These are phyloP conservation scores for Silurus asotus DNA, from an alignment of 2,113 vertebrate species.

Conservation along the genomic window DNA sequence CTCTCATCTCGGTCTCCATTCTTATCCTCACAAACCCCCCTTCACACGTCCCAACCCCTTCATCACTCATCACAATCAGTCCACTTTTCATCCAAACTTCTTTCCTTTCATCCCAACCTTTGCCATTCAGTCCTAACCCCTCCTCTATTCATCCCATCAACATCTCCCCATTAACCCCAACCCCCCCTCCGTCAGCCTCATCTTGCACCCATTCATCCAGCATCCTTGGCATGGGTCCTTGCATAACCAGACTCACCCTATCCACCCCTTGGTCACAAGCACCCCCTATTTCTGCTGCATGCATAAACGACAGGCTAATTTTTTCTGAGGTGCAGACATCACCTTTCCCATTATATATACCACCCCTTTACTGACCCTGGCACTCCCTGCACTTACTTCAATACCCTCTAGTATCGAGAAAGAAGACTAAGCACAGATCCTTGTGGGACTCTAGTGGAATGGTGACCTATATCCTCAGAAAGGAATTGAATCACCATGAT, in stretches of 20 bases:
- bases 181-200: background rate
- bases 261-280: background rate
- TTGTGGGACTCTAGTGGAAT: background rate
- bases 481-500: background rate
- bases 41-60: background rate
- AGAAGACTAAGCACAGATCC: background rate
- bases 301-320: background rate
- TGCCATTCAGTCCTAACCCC: background rate
- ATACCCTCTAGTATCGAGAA: background rate
- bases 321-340: background rate
- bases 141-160: conserved; percentile 21
- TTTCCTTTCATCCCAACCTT: conserved; percentile 5
- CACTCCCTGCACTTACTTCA: background rate
- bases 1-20: background rate
- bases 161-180: conserved; percentile 3
- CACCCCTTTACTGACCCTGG: background rate
- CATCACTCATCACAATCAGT: conserved; percentile 13
- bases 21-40: conserved; percentile 1
- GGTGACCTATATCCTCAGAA: background rate
- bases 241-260: background rate
- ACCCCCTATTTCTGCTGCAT: background rate
- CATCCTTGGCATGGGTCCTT: background rate
- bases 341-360: background rate
- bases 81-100: background rate
- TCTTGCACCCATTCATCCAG: background rate